Percentiles rank a stretch among this genome's conserved stretches.
Conservation (phyloP, 1,140 invertebrate genomes). For the Frieseomelitta varia region DNA sequence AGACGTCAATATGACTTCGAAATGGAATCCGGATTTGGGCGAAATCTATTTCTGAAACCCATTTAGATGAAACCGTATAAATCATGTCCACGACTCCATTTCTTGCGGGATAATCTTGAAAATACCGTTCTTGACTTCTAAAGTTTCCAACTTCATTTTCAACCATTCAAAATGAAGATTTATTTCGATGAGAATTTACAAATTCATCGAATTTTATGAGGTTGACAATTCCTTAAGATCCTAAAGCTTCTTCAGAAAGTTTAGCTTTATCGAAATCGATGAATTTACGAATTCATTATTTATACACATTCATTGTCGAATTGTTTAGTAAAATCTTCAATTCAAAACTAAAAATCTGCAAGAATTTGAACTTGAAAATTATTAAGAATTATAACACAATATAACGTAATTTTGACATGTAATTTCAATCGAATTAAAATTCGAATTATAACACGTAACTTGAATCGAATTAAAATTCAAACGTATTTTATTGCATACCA, state of each 20-base stretch:
- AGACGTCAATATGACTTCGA: conserved; percentile 9
- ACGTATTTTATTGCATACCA: too few species aligned
- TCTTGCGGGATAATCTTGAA: not conserved
- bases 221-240: not conserved
- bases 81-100: not conserved
- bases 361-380: too few species aligned
- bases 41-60: conserved; percentile 29
- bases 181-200: not conserved
- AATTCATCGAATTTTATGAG: not conserved
- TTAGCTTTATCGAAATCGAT: not conserved
- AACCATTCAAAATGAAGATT: too few species aligned
- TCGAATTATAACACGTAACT: too few species aligned
- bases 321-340: too few species aligned
- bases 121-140: not conserved
- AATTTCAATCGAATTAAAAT: too few species aligned
- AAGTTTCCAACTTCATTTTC: too few species aligned
- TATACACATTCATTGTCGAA: not conserved
- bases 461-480: too few species aligned
- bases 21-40: conserved; percentile 1
- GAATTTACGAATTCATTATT: not conserved
- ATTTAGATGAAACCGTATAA: not conserved
- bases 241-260: not conserved
- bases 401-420: too few species aligned
- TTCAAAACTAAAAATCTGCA: too few species aligned
- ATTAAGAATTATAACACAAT: too few species aligned